Conservation (phyloP, 2,888 invertebrate genomes). For the Eurytoma adleriae region DNA sequence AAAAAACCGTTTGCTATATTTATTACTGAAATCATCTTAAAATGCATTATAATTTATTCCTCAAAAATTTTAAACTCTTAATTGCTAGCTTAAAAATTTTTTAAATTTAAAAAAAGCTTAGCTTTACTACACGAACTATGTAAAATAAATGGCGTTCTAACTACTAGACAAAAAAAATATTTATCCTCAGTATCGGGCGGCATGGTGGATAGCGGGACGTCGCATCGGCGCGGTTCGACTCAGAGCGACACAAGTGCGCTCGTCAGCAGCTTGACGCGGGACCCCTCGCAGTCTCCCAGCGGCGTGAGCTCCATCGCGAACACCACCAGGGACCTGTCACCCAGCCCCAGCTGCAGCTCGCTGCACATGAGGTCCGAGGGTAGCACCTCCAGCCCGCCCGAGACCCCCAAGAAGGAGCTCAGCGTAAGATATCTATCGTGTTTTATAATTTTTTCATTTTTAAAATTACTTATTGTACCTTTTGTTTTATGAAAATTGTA, state of each 20-base stretch:
- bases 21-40: no score
- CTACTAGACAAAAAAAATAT: no score
- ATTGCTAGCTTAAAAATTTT: no score
- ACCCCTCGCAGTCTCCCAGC: constrained; percentile 80
- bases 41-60: no score
- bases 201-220: constrained; percentile 74
- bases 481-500: constrained; percentile 5
- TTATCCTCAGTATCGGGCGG: constrained; percentile 73
- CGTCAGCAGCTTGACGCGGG: constrained; percentile 80
- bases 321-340: constrained; percentile 78
- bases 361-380: constrained; percentile 77
- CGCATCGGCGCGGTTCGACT: constrained; percentile 78
- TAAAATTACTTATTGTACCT: constrained; percentile 24
- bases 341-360: constrained; percentile 79
- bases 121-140: no score
- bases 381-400: constrained; percentile 76
- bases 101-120: no score
- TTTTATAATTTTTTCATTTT: no score
- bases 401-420: constrained; percentile 75
- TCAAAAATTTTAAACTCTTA: no score
- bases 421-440: constrained; percentile 16
- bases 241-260: constrained; percentile 81
- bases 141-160: no score
- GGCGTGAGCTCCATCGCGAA: constrained; percentile 75
- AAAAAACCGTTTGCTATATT: no score